phyloP scores from a whole-genome alignment of 2,113 vertebrate species.

The Octodon degus region DNA sequence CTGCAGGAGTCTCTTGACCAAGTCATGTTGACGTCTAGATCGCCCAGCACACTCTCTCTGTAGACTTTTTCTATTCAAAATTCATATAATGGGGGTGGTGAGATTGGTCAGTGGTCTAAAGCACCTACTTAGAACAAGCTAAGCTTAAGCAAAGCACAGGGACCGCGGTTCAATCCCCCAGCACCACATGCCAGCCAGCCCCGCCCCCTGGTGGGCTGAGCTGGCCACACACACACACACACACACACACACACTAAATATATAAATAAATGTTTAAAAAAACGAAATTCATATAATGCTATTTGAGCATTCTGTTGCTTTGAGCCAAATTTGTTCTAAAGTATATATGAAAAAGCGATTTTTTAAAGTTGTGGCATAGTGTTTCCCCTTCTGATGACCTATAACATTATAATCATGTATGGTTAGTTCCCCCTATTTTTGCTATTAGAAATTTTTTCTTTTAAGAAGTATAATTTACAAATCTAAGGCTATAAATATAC shows the following conservation, averaged over 20 bases:
- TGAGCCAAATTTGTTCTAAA: constrained; percentile 2
- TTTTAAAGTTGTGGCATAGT: background rate
- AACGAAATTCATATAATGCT: constrained; percentile 7
- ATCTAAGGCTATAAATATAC: background rate
- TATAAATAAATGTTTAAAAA: too few relatives aligned
- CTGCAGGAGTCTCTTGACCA: background rate
- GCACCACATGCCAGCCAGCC: too few relatives aligned
- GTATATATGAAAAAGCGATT: background rate
- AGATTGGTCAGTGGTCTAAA: too few relatives aligned
- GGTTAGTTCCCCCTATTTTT: background rate
- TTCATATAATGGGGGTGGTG: background rate
- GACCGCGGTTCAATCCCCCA: too few relatives aligned
- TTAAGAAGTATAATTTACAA: background rate
- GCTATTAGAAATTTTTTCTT: constrained; percentile 26
- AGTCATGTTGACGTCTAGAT: background rate
- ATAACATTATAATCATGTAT: background rate
- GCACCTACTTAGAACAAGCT: too few relatives aligned
- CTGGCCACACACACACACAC: too few relatives aligned
- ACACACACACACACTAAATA: too few relatives aligned
- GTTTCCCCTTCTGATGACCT: constrained; percentile 1
- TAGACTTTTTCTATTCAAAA: constrained; percentile 21
- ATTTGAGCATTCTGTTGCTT: background rate
- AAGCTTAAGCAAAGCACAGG: too few relatives aligned
- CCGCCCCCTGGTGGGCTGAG: too few relatives aligned
- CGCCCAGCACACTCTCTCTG: background rate